Evolutionary conservation across 2,888 invertebrate species (phyloP).

Genomic region (Andrena camellia): DNA sequence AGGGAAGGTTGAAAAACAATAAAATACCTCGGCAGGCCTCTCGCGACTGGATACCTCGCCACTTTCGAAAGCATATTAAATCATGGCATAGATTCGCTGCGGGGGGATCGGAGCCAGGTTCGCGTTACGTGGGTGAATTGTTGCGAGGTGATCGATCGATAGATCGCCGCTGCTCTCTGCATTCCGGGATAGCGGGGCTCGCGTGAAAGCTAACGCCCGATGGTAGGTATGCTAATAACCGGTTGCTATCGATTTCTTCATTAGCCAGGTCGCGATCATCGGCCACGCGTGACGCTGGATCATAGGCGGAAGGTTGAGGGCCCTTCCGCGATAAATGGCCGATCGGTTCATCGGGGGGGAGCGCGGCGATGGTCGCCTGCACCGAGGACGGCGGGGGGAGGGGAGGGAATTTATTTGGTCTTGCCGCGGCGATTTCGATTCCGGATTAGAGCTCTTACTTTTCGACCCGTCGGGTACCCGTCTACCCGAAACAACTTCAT

Average conservation of each 20-base stretch:
- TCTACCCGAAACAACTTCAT: too few species aligned
- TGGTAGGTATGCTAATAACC: constrained; percentile 52
- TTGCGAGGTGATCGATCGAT: constrained; percentile 63
- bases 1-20: constrained; percentile 70
- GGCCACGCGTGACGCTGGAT: not conserved
- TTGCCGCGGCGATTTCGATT: constrained; percentile 33
- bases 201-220: constrained; percentile 48
- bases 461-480: too few species aligned
- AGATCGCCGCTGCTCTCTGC: constrained; percentile 45
- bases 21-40: constrained; percentile 71
- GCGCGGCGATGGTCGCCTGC: too few species aligned
- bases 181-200: constrained; percentile 43
- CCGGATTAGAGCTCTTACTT: too few species aligned
- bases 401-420: too few species aligned
- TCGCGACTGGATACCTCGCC: constrained; percentile 66
- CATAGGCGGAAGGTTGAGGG: not conserved
- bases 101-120: constrained; percentile 44
- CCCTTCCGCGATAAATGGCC: not conserved
- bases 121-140: constrained; percentile 64
- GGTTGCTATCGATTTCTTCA: constrained; percentile 55
- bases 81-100: constrained; percentile 67
- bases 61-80: constrained; percentile 79
- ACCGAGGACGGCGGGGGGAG: too few species aligned
- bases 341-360: not conserved
- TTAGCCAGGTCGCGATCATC: not conserved